These are phyloP conservation scores for Himalopsyche phryganea DNA, from an alignment of 1,140 invertebrate species.

Conservation along the genomic window DNA sequence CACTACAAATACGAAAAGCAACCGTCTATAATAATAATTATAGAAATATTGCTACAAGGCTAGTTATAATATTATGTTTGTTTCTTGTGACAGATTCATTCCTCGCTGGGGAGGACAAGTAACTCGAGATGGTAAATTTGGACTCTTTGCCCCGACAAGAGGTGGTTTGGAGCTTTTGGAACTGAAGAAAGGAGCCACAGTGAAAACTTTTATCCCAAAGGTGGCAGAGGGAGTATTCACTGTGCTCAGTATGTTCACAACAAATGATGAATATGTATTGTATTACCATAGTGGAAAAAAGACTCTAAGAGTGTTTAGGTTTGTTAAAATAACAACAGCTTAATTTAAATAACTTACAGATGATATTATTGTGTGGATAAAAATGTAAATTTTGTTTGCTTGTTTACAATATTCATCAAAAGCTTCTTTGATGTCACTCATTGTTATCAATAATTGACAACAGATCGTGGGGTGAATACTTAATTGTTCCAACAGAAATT, in stretches of 20 bases:
- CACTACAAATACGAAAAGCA: too few species aligned
- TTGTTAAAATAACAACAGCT: slow-evolving; percentile 27
- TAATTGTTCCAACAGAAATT: too few species aligned
- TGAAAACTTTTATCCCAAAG: slow-evolving; percentile 84
- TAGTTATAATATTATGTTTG: too few species aligned
- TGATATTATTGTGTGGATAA: too few species aligned
- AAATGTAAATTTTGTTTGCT: too few species aligned
- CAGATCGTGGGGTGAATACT: too few species aligned
- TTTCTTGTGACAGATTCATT: slow-evolving; percentile 45
- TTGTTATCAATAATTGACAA: too few species aligned
- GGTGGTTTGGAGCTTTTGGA: slow-evolving; percentile 91
- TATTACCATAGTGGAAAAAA: slow-evolving; percentile 95
- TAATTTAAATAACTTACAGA: too few species aligned
- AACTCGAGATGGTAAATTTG: slow-evolving; percentile 84
- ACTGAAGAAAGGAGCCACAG: slow-evolving; percentile 75
- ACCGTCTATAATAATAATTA: too few species aligned
- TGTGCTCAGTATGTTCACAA: slow-evolving; percentile 91
- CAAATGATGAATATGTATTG: slow-evolving; percentile 90
- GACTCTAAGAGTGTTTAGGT: slow-evolving; percentile 88
- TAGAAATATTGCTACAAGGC: too few species aligned
- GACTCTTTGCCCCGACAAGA: slow-evolving; percentile 86
- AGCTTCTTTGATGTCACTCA: too few species aligned
- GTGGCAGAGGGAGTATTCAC: slow-evolving; percentile 96
- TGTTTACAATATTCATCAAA: too few species aligned
- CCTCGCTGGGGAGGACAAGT: slow-evolving; percentile 81